Conservation (phyloP, 2,888 invertebrate genomes). For the Choreutis nemorana region DNA sequence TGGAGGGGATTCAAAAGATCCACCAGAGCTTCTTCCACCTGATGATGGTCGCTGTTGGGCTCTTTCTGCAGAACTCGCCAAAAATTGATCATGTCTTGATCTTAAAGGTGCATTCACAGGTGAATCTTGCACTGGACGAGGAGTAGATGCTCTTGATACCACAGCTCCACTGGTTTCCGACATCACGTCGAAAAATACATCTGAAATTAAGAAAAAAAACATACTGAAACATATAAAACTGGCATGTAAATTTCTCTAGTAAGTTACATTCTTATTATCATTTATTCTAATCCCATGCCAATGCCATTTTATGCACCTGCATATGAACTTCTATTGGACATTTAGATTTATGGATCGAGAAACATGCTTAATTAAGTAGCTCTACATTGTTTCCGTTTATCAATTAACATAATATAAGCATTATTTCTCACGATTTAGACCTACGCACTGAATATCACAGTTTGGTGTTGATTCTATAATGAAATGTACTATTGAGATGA, state of each 20-base stretch:
- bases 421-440: slow-evolving; percentile 24
- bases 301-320: slow-evolving; percentile 13
- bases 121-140: slow-evolving; percentile 55
- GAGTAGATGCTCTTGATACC: slow-evolving; percentile 57
- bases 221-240: neutral
- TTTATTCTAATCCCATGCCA: neutral
- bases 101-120: slow-evolving; percentile 47
- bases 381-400: slow-evolving; percentile 33
- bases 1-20: slow-evolving; percentile 70
- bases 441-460: neutral
- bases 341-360: slow-evolving; percentile 57
- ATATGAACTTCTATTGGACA: slow-evolving; percentile 29
- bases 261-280: neutral
- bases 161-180: slow-evolving; percentile 54
- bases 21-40: slow-evolving; percentile 55
- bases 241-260: neutral
- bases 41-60: slow-evolving; percentile 55
- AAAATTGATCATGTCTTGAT: slow-evolving; percentile 69
- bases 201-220: slow-evolving; percentile 30
- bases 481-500: neutral
- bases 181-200: slow-evolving; percentile 42
- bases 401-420: slow-evolving; percentile 31
- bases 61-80: slow-evolving; percentile 62
- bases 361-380: slow-evolving; percentile 53
- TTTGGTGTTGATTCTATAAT: slow-evolving; percentile 1